Conservation (phyloP, 2,888 invertebrate genomes). For the Troides aeacus region DNA sequence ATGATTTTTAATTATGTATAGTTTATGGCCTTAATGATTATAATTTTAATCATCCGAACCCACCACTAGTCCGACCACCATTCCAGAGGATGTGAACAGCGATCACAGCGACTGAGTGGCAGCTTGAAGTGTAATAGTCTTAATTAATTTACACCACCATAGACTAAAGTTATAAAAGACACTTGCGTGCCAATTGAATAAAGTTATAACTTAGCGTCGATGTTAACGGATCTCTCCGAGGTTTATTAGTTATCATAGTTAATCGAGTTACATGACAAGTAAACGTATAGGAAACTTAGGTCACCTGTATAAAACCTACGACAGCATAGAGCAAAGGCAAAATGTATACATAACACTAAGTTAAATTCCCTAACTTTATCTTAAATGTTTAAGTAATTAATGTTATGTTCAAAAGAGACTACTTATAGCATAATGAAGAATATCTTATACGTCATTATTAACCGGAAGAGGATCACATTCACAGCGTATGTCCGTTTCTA, state of each 20-base stretch:
- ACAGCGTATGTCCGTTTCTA: too few species aligned
- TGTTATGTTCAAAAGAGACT: too few species aligned
- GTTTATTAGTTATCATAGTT: slow-evolving; percentile 11
- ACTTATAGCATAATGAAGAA: too few species aligned
- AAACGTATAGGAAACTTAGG: slow-evolving; percentile 4
- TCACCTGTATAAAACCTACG: not conserved
- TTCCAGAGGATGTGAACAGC: slow-evolving; percentile 17
- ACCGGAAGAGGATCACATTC: too few species aligned
- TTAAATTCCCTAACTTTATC: too few species aligned
- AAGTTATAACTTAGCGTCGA: slow-evolving; percentile 4
- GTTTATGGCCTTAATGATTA: slow-evolving; percentile 4
- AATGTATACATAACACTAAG: too few species aligned
- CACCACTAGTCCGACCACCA: slow-evolving; percentile 23
- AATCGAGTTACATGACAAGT: slow-evolving; percentile 20
- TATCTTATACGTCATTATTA: too few species aligned
- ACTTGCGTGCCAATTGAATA: slow-evolving; percentile 18
- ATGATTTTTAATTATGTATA: slow-evolving; percentile 15
- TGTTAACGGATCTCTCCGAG: slow-evolving; percentile 11
- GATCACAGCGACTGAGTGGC: not conserved
- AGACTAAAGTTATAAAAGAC: slow-evolving; percentile 1
- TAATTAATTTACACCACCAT: not conserved
- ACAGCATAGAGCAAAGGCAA: not conserved
- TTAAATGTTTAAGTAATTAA: too few species aligned
- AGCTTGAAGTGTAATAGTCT: not conserved
- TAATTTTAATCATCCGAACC: slow-evolving; percentile 6